Percentiles rank a stretch among this genome's conserved stretches.
These are phyloP conservation scores for Aphelocoma californica DNA, from an alignment of 2,797 vertebrate genomes.

Conservation along the genomic window DNA sequence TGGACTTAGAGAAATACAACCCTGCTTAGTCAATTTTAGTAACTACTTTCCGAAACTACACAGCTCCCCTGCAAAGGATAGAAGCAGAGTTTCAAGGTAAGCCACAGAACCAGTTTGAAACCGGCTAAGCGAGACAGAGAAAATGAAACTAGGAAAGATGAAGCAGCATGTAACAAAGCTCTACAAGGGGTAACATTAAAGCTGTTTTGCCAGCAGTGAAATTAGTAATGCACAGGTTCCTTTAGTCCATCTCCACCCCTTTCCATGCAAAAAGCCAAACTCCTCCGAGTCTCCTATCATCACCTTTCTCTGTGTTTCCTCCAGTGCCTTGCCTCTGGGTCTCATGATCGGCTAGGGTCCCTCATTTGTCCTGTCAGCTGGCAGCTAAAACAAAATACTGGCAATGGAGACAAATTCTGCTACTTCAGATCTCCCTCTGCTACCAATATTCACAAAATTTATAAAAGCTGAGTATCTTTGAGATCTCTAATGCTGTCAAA, in stretches of 20 bases:
- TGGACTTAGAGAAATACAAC: background rate
- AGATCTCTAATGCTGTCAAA: background rate
- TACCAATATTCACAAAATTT: background rate
- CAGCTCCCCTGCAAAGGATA: background rate
- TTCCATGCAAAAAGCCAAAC: background rate
- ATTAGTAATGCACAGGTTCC: background rate
- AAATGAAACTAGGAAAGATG: background rate
- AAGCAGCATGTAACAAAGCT: background rate
- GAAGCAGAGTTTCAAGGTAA: slow-evolving; percentile 38
- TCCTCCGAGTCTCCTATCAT: background rate
- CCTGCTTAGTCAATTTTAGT: background rate
- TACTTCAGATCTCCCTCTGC: background rate
- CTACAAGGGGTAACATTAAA: background rate
- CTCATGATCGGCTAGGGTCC: background rate
- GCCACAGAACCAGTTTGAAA: slow-evolving; percentile 66
- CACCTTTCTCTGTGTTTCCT: background rate
- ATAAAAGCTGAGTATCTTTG: background rate
- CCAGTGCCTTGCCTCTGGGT: background rate
- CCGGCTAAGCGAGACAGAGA: slow-evolving; percentile 13
- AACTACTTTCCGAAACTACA: background rate
- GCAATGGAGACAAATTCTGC: background rate
- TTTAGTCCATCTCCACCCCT: background rate
- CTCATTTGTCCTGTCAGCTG: background rate
- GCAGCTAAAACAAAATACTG: background rate
- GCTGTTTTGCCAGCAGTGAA: background rate